Base-by-base conservation (phyloP, 1,140 invertebrate species). In the Zaprionus africanus region DNA sequence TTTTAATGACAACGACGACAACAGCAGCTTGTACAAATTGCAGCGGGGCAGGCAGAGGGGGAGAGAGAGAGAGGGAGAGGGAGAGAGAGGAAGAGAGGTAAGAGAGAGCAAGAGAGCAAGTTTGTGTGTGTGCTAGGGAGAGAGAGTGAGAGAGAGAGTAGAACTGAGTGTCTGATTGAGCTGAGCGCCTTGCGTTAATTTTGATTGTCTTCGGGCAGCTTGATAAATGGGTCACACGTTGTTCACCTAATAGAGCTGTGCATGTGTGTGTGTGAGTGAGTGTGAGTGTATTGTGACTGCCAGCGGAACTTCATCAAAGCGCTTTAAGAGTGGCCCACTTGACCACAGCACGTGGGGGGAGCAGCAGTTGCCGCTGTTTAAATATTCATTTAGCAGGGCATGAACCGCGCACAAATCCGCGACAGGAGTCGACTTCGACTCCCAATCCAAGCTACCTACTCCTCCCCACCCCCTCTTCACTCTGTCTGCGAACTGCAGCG, bases 1-100 rank as follows among this genome's bases (percentile, higher is more conserved):
- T 90, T 90, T 90, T 90, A 90, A 90, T 90, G 85, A 90, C 85
- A 80, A 85, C 85, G 85, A 90, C 85, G 85, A 90, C 85, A 90
- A 90, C 86, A 90, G 85, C 85, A 90, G 86, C 85, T 90, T 90
- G 85, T 80, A 81, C 85, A 90, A 88, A 90, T 90, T 90, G 85
- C 61, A 81, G 38, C 38, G 38, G 38, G 38, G 38, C 5, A 41
- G 41, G 41, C 64, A 72, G 36, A 57, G 54, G 38, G 54, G 69
- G 22, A 22, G 34, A 26, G 43, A 54, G 46, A 36, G 17, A 65
- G 12, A 24, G n/a, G n/a, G n/a, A n/a, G 24, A 56, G 46, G 24
- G 17, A 65, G 12, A 24, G 19, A 31, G 41, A 2, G 38, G 31
- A 31, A 0, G 7, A 11, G 31, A 34, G 31, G 31, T 34, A 34